Conservation (phyloP, 1,140 invertebrate genomes). For the Stegodyphus dumicola region DNA sequence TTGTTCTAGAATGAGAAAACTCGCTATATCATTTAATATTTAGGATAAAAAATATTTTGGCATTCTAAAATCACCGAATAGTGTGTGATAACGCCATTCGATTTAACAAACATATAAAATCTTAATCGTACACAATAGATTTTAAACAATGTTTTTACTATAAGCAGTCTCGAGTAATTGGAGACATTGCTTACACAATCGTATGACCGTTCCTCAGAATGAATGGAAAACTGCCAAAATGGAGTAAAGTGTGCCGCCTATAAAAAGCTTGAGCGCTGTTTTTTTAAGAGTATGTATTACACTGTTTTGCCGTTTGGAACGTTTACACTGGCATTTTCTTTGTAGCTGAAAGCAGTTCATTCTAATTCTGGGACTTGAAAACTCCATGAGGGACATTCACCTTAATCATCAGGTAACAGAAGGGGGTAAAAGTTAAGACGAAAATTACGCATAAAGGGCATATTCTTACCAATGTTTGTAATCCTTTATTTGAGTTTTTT, state of each 20-base stretch:
- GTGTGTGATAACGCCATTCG: background rate
- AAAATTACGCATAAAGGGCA: no score
- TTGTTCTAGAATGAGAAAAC: no score
- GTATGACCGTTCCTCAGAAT: conserved; percentile 6
- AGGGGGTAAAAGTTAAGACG: no score
- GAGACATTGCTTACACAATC: conserved; percentile 28
- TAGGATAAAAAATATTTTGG: no score
- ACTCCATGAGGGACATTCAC: no score
- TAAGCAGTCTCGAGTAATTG: conserved; percentile 17
- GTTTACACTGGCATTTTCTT: conserved; percentile 30
- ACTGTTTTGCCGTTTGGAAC: conserved; percentile 49
- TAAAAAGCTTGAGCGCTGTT: conserved; percentile 56
- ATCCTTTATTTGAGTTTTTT: no score
- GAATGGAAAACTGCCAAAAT: conserved; percentile 45
- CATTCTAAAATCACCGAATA: no score
- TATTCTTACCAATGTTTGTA: no score
- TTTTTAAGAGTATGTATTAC: conserved; percentile 58
- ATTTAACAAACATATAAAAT: background rate
- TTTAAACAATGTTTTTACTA: conserved; percentile 45
- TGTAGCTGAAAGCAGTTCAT: conserved; percentile 37
- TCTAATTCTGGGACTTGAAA: conserved; percentile 11
- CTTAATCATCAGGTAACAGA: no score
- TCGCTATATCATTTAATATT: no score
- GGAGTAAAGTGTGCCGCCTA: conserved; percentile 54
- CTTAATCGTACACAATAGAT: conserved; percentile 6